Evolutionary conservation across 2,888 invertebrate genomes (phyloP), one percentile per base, ranked within the genome.

Genomic region (Rosalia funebris): DNA sequence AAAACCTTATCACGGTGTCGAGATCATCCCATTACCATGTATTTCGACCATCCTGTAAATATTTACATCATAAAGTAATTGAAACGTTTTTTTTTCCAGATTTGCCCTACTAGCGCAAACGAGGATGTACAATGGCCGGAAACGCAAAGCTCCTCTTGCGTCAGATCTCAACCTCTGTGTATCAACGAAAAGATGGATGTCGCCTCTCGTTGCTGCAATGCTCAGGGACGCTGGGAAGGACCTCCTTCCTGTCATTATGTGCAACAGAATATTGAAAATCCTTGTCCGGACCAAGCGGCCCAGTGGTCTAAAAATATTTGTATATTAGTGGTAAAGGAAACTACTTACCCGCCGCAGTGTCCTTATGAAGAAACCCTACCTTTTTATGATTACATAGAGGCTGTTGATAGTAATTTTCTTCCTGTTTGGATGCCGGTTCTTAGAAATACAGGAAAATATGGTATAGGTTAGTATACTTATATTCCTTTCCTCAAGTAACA

Each of bases 391-490:
- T 73, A 73, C 58, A 20, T 63, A 9, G 45, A 63, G 10, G 14
- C 45, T 9, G 32, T 65, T 9, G 36, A 57, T 15, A 7, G 19
- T n/a, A n/a, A 37, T 15, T 7, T 25, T 1, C 36, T 61, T 31
- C 69, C 72, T 0, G 57, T 74, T 42, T 75, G 75, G 75, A 68
- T 75, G 66, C 75, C 75, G 7, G 63, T 74, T 1, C 16, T 41
- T 25, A 60, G 71, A 53, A 48, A 65, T 12, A 45, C 16, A 5
- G 47, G 53, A 5, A 16, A n/a, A 4, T 69, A 72, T 56, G 73
- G 72, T 2, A 55, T 66, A 50, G 73, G 72, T 64, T 44, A 48
- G 46, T 62, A 44, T 10, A 1, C n/a, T 14, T n/a, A n/a, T n/a
- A n/a, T n/a, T n/a, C n/a, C n/a, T n/a, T n/a, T n/a, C n/a, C n/a